Percentiles rank a stretch among this genome's conserved stretches.
Evolutionary conservation across 2,797 vertebrate genomes (phyloP).

Genomic region (Spheniscus humboldti): DNA sequence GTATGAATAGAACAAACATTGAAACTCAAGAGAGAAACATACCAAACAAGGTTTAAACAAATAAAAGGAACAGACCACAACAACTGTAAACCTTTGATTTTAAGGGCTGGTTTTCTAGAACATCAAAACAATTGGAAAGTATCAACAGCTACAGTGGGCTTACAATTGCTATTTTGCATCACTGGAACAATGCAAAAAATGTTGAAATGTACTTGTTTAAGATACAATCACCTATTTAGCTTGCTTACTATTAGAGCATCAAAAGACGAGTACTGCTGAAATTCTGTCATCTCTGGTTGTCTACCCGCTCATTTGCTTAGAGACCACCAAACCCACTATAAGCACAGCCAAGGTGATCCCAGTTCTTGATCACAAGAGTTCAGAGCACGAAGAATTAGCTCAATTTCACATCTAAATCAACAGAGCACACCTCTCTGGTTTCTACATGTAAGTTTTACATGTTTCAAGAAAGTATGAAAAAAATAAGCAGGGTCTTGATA

Average conservation of each 20-base stretch:
- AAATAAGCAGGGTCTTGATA: background rate
- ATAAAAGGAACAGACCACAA: background rate
- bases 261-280: background rate
- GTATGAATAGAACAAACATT: background rate
- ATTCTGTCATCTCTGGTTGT: background rate
- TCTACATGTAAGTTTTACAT: background rate
- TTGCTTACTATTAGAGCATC: background rate
- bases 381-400: background rate
- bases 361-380: background rate
- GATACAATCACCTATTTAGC: background rate
- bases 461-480: background rate
- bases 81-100: background rate
- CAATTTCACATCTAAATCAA: background rate
- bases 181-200: background rate
- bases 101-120: background rate
- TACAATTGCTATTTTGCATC: background rate
- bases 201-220: background rate
- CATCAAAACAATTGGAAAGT: background rate
- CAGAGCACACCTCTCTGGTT: background rate
- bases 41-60: background rate
- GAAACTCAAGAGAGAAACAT: background rate
- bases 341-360: background rate
- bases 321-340: background rate
- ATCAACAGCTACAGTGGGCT: background rate
- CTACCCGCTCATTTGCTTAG: background rate